Conservation (phyloP, 2,888 invertebrate species). For the Oligia fasciuncula region DNA sequence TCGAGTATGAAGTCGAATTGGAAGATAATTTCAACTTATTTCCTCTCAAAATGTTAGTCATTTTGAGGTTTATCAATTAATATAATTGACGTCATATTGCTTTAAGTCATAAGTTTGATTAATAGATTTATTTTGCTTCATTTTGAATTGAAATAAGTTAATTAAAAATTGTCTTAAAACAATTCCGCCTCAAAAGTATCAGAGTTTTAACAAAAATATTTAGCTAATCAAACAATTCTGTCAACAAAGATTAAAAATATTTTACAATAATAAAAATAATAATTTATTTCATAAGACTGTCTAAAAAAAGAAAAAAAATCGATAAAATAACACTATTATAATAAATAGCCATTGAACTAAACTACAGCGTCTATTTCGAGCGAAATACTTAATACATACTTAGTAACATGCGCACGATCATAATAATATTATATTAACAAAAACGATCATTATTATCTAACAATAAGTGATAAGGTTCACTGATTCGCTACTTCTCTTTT, state of each 20-base stretch:
- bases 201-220: not conserved
- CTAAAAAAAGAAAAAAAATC: slow-evolving; percentile 8
- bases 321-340: slow-evolving; percentile 20
- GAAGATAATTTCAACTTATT: slow-evolving; percentile 19
- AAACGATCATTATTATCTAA: slow-evolving; percentile 69
- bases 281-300: slow-evolving; percentile 8
- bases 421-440: slow-evolving; percentile 67
- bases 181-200: slow-evolving; percentile 2
- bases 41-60: slow-evolving; percentile 15
- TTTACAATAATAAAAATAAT: slow-evolving; percentile 10
- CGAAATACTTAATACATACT: slow-evolving; percentile 69
- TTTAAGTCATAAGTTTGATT: slow-evolving; percentile 38
- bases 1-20: slow-evolving; percentile 56
- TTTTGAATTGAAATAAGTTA: slow-evolving; percentile 28
- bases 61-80: slow-evolving; percentile 60
- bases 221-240: slow-evolving; percentile 15
- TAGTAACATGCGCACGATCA: slow-evolving; percentile 60
- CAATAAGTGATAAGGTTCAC: slow-evolving; percentile 66
- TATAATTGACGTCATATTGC: slow-evolving; percentile 64
- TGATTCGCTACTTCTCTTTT: slow-evolving; percentile 69
- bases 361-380: slow-evolving; percentile 67
- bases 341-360: slow-evolving; percentile 44
- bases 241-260: slow-evolving; percentile 18
- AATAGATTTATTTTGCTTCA: slow-evolving; percentile 4
- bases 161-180: not conserved